Percentiles rank a stretch among this genome's conserved stretches.
These are phyloP conservation scores for Eurystomus gularis DNA, from an alignment of 2,113 vertebrate genomes.

Conservation along the genomic window DNA sequence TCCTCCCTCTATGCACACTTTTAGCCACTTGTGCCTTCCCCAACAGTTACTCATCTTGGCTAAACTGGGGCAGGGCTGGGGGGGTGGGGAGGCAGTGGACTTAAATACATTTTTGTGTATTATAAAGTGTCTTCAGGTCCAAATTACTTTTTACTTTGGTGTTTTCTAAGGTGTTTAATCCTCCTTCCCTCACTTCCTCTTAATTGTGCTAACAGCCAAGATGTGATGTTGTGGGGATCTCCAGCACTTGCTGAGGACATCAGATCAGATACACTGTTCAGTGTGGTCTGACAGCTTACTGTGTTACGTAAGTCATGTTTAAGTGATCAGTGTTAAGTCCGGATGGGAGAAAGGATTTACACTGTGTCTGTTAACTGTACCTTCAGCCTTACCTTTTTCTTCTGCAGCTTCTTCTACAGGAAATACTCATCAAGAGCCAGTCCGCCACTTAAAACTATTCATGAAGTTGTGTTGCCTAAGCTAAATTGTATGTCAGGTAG, in stretches of 20 bases:
- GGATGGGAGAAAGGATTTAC: conserved; percentile 33
- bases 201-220: not conserved
- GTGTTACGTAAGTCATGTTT: conserved; percentile 38
- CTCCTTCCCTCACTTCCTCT: not conserved
- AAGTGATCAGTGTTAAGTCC: conserved; percentile 51
- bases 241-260: not conserved
- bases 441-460: not conserved
- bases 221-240: not conserved
- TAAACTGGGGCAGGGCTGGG: conserved; percentile 5
- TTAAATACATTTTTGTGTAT: not conserved
- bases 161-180: not conserved
- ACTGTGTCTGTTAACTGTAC: not conserved
- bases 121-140: not conserved
- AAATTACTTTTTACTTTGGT: not conserved
- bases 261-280: not conserved
- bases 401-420: not conserved
- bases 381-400: not conserved
- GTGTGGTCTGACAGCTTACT: conserved; percentile 40
- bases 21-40: conserved; percentile 32
- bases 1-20: conserved; percentile 39
- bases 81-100: not conserved
- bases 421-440: not conserved
- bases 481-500: not conserved
- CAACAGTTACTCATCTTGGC: conserved; percentile 23
- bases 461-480: not conserved